Percentiles rank a stretch among this genome's conserved stretches.
phyloP scores from a whole-genome alignment of 2,113 vertebrate genomes.

The Burhinus oedicnemus region DNA sequence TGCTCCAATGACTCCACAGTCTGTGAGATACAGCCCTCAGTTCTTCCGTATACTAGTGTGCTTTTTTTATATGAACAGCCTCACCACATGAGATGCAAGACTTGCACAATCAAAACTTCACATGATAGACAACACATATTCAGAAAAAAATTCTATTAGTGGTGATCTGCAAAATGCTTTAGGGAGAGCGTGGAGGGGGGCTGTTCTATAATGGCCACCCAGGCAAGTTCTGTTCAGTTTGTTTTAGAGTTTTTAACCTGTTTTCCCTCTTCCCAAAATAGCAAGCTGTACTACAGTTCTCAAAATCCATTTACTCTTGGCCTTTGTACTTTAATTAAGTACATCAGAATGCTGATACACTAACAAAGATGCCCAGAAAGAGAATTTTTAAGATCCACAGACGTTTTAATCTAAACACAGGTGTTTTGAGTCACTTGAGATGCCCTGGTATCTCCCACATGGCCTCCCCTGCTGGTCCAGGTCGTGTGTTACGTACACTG shows the following conservation, averaged over 20 bases:
- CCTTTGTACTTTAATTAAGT: background rate
- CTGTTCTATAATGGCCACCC: background rate
- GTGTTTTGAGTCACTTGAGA: background rate
- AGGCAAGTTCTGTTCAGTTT: background rate
- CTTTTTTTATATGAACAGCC: background rate
- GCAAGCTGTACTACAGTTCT: background rate
- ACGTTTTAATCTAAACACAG: background rate
- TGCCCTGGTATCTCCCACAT: background rate
- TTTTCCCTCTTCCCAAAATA: background rate
- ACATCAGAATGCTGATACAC: background rate
- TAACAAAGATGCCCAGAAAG: background rate
- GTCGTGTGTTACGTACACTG: accelerated
- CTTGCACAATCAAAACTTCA: background rate
- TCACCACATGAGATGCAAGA: background rate
- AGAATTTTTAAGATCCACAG: background rate
- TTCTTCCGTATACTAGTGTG: background rate
- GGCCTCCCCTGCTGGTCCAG: background rate
- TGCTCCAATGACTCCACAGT: background rate
- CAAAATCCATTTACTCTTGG: background rate
- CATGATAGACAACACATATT: background rate
- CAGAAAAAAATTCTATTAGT: background rate
- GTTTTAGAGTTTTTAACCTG: background rate
- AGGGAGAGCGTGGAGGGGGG: background rate
- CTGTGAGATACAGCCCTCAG: background rate
- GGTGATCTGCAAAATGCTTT: background rate